These are phyloP conservation scores for Zaprionus ornatus DNA, from an alignment of 1,140 invertebrate species.

Conservation along the genomic window DNA sequence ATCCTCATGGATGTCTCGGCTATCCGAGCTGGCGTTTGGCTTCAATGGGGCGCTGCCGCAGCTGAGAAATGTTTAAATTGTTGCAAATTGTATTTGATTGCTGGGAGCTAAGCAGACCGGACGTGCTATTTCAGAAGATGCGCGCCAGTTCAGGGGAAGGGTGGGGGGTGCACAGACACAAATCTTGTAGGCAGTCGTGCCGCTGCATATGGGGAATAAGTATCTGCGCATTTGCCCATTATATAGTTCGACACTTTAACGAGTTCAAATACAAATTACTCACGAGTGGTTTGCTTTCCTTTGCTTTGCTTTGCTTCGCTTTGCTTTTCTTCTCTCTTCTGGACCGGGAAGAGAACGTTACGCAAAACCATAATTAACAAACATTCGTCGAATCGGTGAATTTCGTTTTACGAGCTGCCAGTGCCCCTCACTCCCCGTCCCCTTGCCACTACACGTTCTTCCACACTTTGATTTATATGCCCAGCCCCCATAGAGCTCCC, in stretches of 20 bases:
- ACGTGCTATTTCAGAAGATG: conserved; percentile 72
- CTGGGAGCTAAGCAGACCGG: conserved; percentile 34
- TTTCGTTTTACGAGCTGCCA: conserved; percentile 68
- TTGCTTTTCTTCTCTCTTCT: background rate
- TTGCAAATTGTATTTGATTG: conserved; percentile 76
- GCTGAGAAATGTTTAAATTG: conserved; percentile 72
- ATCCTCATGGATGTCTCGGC: conserved; percentile 35
- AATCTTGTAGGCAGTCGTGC: conserved; percentile 57
- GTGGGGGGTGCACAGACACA: conserved; percentile 36
- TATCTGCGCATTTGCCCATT: conserved; percentile 57
- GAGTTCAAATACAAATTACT: conserved; percentile 78
- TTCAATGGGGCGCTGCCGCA: conserved; percentile 35
- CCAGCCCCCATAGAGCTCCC: conserved; percentile 20
- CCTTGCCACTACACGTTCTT: background rate
- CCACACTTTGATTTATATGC: conserved; percentile 65
- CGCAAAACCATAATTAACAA: conserved; percentile 81
- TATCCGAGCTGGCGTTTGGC: conserved; percentile 71
- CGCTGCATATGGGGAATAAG: conserved; percentile 65
- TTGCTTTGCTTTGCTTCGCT: too few relatives aligned
- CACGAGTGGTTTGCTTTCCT: conserved; percentile 48
- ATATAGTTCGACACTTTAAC: conserved; percentile 75
- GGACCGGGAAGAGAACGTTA: conserved; percentile 53
- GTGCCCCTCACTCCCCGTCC: background rate
- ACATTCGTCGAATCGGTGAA: conserved; percentile 66
- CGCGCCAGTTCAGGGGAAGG: background rate